Evolutionary conservation across 2,113 vertebrate genomes (phyloP).

Genomic region (Siniperca knerii): DNA sequence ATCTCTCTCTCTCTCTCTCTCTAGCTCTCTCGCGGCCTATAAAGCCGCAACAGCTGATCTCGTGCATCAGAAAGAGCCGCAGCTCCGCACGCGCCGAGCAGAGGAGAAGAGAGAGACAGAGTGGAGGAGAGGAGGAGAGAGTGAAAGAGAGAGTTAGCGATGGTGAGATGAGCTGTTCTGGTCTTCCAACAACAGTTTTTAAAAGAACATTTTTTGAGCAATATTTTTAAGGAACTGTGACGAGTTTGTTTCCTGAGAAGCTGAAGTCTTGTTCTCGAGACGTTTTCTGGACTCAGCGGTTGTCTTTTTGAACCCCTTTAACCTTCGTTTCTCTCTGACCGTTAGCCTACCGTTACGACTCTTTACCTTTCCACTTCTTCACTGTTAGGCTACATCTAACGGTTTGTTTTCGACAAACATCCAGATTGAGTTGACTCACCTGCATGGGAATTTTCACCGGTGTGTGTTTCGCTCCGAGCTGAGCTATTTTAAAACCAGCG

Average conservation of each 20-base stretch:
- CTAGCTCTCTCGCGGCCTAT: constrained; percentile 75
- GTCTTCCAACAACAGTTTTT: constrained; percentile 53
- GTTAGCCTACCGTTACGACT: not conserved
- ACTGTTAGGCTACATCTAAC: not conserved
- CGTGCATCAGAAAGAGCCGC: constrained; percentile 82
- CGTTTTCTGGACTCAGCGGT: constrained; percentile 16
- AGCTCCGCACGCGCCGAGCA: constrained; percentile 71
- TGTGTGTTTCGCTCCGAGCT: not conserved
- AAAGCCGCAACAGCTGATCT: constrained; percentile 89
- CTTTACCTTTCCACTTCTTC: not conserved
- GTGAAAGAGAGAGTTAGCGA: constrained; percentile 36
- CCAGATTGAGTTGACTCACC: constrained; percentile 14
- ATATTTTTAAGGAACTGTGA: constrained; percentile 34
- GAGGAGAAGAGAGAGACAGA: constrained; percentile 32
- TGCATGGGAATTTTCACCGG: constrained; percentile 31
- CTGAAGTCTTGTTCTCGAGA: constrained; percentile 15
- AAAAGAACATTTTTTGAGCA: constrained; percentile 30
- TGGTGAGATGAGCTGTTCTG: constrained; percentile 8
- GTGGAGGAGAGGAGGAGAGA: constrained; percentile 28
- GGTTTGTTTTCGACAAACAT: not conserved
- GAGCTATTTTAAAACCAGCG: not conserved
- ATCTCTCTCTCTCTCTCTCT: constrained; percentile 36
- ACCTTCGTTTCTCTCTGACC: constrained; percentile 8
- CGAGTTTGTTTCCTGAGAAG: not conserved
- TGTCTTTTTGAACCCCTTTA: not conserved